Percentiles rank a stretch among this genome's conserved stretches.
These are phyloP conservation scores for Clunio marinus DNA, from an alignment of 2,888 invertebrate genomes.

Conservation along the genomic window DNA sequence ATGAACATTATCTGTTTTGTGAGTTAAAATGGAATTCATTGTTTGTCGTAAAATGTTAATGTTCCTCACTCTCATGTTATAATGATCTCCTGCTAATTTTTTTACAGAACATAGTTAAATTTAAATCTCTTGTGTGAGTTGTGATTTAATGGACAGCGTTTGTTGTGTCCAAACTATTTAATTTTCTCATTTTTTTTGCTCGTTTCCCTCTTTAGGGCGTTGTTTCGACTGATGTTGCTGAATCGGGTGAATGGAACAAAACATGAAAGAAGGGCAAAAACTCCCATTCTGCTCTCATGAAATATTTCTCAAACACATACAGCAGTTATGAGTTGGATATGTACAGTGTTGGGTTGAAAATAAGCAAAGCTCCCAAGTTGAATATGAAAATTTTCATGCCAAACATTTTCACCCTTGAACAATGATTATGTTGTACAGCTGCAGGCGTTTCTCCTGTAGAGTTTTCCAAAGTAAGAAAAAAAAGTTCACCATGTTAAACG, in stretches of 20 bases:
- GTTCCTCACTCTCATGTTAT: not conserved
- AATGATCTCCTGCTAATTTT: not conserved
- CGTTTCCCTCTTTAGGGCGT: no score
- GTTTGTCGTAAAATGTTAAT: constrained; percentile 23
- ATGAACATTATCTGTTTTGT: not conserved
- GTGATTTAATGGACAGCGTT: constrained; percentile 23
- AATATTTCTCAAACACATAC: not conserved
- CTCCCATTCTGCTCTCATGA: not conserved
- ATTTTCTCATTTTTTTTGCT: constrained; percentile 7
- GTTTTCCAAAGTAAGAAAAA: not conserved
- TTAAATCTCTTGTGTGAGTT: constrained; percentile 1
- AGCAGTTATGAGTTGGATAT: constrained; percentile 23
- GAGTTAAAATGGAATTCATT: not conserved
- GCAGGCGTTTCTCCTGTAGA: constrained; percentile 48
- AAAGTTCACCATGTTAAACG: no score
- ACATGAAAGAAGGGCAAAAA: not conserved
- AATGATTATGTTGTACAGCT: constrained; percentile 47
- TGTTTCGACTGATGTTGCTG: not conserved
- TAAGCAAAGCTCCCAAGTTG: constrained; percentile 31
- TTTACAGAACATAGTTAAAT: not conserved
- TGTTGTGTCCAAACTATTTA: constrained; percentile 17
- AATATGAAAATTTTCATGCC: constrained; percentile 34
- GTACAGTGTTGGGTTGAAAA: constrained; percentile 20
- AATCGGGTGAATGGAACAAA: not conserved
- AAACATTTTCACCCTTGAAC: constrained; percentile 14